Evolutionary conservation across 1,140 invertebrate species (phyloP), one percentile per base, ranked within the genome.

Genomic region (Neoseiulus cucumeris): DNA sequence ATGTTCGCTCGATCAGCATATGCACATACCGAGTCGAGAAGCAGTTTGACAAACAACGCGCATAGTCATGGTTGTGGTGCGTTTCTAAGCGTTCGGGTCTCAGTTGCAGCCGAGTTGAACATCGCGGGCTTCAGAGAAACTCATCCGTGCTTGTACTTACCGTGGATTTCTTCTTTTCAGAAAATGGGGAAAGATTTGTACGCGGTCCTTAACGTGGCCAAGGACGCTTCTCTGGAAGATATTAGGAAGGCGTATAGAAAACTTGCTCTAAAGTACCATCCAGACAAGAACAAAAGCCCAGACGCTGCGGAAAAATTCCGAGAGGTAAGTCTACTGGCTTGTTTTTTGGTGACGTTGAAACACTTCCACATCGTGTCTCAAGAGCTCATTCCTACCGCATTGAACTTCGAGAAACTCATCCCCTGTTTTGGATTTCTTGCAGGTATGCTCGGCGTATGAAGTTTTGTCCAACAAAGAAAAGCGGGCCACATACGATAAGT

Each of bases 111-210:
- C 9, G 33, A 39, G n/a, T n/a, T n/a, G n/a, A n/a, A n/a, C n/a
- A n/a, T n/a, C n/a, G n/a, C n/a, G n/a, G n/a, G n/a, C n/a, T n/a
- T n/a, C 9, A 4, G 9, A 39, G 33, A 9, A 39, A n/a, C n/a
- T n/a, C n/a, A n/a, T n/a, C 33, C 9, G 4, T n/a, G n/a, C n/a
- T n/a, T n/a, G 4, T 39, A 39, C 4, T 9, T 9, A 9, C 9
- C 9, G 33, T 39, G 33, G 4, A 14, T 47, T 47, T 14, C 4
- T 59, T 33, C 4, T 25, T 14, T 59, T 59, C 51, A 59, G 39
- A 76, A 69, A 68, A 98, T 98, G 95, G 93, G 90, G 39, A 97
- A 96, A 80, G 91, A 98, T 77, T 98, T 95, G 76, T 98, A 98
- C 77, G 89, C 88, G 78, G 91, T 87, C 71, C 78, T 99, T 65